Evolutionary conservation across 1,140 invertebrate genomes (phyloP), one percentile per base, ranked within the genome.

Genomic region (Spodoptera litura): DNA sequence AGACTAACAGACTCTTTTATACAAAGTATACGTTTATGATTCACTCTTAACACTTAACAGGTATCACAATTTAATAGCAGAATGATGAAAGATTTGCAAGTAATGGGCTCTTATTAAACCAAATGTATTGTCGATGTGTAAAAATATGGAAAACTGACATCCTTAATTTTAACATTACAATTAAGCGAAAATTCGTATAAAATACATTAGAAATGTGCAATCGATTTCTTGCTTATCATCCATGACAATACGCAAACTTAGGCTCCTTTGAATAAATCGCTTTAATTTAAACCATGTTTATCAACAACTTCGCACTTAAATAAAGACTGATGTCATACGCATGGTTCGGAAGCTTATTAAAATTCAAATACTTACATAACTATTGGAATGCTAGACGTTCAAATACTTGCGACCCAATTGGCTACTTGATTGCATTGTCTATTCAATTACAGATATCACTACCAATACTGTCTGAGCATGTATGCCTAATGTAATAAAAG

Each of bases 341-440:
- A 70, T 15, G 11, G 51, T 38, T 61, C 15, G 38, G 15, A 51
- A 73, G 31, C 55, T 73, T 55, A 73, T 73, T 73, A 44, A 73
- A 49, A 58, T 73, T 73, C 72, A 61, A 74, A 74, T 51, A 49
- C 13, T 64, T n/a, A 20, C 31, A 49, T 20, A 12, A 13, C 66
- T 27, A 74, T 52, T 52, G 25, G 61, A 76, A 76, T 76, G 51
- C 25, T 49, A 64, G 64, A 53, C 49, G 49, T 64, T 15, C 58
- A 62, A 64, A 51, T 20, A 20, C 20, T 44, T n/a, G 25, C 44
- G 31, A 20, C 38, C 56, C 25, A 76, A 64, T 53, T 64, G 73
- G 61, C 31, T 31, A 76, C 44, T 52, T 49, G 31, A 76, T 55
- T 53, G 61, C 62, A 66, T 77, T 77, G 74, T 66, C 49, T 77